Evolutionary conservation across 2,113 vertebrate genomes (phyloP).

Genomic region (western clawed frog (Xenopus tropicalis)): UCB_Xtro_10.0 CM004444.2:18404001-18404500

Average conservation of each 20-base stretch:
- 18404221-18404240: constrained; percentile 52
- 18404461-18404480: too few species aligned
- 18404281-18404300: constrained; percentile 78
- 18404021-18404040: neutral
- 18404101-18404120: neutral
- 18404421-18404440: too few species aligned
- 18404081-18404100: neutral
- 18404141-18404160: neutral
- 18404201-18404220: constrained; percentile 36
- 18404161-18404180: constrained; percentile 8
- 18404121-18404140: neutral
- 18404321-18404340: constrained; percentile 48
- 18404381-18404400: too few species aligned
- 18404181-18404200: neutral
- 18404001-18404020: too few species aligned
- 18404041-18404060: neutral
- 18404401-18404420: too few species aligned
- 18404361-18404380: neutral
- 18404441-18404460: too few species aligned
- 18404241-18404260: constrained; percentile 60
- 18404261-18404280: constrained; percentile 92
- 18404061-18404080: constrained; percentile 3
- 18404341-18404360: constrained; percentile 39
- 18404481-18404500: too few species aligned
- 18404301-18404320: constrained; percentile 60